Base-by-base conservation (phyloP, 2,113 vertebrate genomes). In the Zapus hudsonius region DNA sequence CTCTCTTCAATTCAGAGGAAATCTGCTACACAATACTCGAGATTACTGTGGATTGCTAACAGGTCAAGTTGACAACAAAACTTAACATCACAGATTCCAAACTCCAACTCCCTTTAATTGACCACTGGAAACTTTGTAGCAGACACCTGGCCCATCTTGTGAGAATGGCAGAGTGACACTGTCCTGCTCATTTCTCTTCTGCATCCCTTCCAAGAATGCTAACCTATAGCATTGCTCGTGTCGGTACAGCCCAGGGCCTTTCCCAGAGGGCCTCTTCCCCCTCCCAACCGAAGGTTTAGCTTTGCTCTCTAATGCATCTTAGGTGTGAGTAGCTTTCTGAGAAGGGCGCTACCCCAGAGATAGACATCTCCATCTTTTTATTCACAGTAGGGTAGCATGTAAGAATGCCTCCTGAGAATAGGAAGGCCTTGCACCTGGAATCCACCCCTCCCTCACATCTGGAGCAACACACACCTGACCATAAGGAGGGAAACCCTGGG, bases 401-500 rank as follows among this genome's bases (percentile, higher is more conserved):
- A 5, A n/a, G 64, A 44, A 31, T 16, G 29, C 31, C 55, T 36
- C 55, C 25, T 29, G 10, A 52, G 40, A 7, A 4, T 52, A 7
- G 23, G 25, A 87, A 31, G 59, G 40, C 78, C 40, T 15, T 16
- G 13, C 40, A 27, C 42, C 33, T 76, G 27, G n/a, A 17, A 12
- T 5, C 42, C 16, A 19, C 67, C 29, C 69, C 11, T 31, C 17
- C 27, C 33, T 36, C 59, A 27, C 29, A 44, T 22, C 29, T 29
- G 38, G 16, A 23, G 1, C 17, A 55, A 8, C 29, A 47, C 66
- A 25, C 47, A 81, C 16, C 5, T 59, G 25, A 29, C 84, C 75
- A 22, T 17, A 25, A 1, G 31, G 31, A 44, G 8, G 15, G 10
- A 52, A 11, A 4, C 15, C 0, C 0, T 33, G 22, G 23, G 8